Evolutionary conservation across 1,140 invertebrate genomes (phyloP).

Genomic region (Scaptomyza montana): DNA sequence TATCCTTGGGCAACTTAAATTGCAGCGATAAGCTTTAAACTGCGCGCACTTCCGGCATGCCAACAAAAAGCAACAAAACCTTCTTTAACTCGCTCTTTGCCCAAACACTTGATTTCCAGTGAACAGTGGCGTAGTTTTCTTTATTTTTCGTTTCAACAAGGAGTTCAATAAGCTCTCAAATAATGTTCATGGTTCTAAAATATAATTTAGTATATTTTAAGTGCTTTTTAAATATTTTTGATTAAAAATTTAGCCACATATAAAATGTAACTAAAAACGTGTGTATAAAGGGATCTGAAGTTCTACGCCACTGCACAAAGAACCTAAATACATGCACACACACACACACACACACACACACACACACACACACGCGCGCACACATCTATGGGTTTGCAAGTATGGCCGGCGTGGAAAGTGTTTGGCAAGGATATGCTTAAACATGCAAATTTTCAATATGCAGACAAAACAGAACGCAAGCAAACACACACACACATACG

Average conservation of each 20-base stretch:
- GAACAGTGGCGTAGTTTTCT: neutral
- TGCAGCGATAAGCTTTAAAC: constrained; percentile 82
- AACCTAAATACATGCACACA: neutral
- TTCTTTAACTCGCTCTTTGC: neutral
- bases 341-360: too few species aligned
- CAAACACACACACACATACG: neutral
- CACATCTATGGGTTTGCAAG: constrained; percentile 6
- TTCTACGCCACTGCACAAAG: constrained; percentile 2
- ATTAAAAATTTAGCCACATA: neutral
- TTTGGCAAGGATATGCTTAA: constrained; percentile 82
- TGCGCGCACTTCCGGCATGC: constrained; percentile 70
- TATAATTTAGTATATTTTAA: neutral
- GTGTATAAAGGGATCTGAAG: neutral
- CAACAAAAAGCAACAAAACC: neutral
- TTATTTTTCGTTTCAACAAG: neutral
- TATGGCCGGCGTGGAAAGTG: constrained; percentile 68
- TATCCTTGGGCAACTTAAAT: constrained; percentile 70
- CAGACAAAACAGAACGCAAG: constrained; percentile 71
- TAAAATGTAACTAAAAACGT: too few species aligned
- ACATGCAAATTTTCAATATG: constrained; percentile 83
- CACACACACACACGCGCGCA: neutral
- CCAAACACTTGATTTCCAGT: constrained; percentile 12
- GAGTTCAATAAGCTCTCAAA: too few species aligned
- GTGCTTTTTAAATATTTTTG: neutral
- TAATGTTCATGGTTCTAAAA: too few species aligned